Base-by-base conservation (phyloP, 2,888 invertebrate species). In the Heliothis peltigera region DNA sequence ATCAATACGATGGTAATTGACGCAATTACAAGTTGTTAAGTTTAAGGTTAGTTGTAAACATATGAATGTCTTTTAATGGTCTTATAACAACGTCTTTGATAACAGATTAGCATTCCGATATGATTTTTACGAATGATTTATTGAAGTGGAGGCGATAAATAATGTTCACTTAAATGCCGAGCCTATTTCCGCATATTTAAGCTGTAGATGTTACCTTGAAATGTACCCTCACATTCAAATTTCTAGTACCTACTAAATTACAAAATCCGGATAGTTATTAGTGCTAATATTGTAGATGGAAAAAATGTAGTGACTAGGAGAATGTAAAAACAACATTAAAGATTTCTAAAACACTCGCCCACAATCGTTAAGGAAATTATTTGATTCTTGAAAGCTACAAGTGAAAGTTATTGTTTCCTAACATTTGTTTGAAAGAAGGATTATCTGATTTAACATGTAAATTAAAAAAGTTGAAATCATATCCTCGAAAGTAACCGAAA, bases 171-270 rank as follows among this genome's bases (percentile, higher is more conserved):
- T 68, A 73, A 79, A 77, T 76, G 60, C 65, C 72, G 65, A 75
- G 61, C 70, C 53, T 74, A 74, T 64, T 77, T 80, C 79, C 81
- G 81, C 70, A 74, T 80, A 72, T 68, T 79, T 63, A 49, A 66
- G 64, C 48, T 25, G 61, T 48, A 53, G 51, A 69, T 77, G 12
- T 81, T 62, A 56, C 80, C 81, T 81, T 81, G 81, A 79, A 80
- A 71, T 66, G 48, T 71, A 46, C 70, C 70, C 66, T 79, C 70
- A 70, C 70, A 72, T 81, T 81, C 55, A 59, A 79, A 77, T 74
- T 80, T 79, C 72, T 73, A 70, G 59, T 61, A 46, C 43, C 35
- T 17, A 39, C 39, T 39, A 39, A 49, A 19, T 32, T 21, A 28
- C 39, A 48, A 57, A 67, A 61, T 67, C 28, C 56, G 43, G 32